Percentiles rank a stretch among this genome's conserved stretches.
Evolutionary conservation across 2,888 invertebrate species (phyloP).

Genomic region (Lysandra coridon): DNA sequence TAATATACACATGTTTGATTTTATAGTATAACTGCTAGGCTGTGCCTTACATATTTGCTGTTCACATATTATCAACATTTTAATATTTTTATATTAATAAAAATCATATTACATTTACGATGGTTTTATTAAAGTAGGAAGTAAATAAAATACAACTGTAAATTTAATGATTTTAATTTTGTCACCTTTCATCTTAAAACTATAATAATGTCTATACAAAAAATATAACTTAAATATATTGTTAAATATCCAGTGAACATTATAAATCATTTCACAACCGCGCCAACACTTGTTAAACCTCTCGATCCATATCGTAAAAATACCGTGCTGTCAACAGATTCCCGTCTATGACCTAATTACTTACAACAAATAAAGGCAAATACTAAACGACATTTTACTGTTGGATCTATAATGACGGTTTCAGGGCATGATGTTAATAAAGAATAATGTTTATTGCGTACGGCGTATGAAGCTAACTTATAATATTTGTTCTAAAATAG

Average conservation of each 20-base stretch:
- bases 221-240: slow-evolving; percentile 77
- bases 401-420: neutral
- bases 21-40: slow-evolving; percentile 49
- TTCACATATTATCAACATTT: slow-evolving; percentile 37
- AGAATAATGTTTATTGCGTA: neutral
- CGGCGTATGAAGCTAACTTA: neutral
- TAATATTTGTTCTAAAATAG: neutral
- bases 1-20: slow-evolving; percentile 30
- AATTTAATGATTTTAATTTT: slow-evolving; percentile 70
- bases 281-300: slow-evolving; percentile 73
- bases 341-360: slow-evolving; percentile 49
- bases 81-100: slow-evolving; percentile 28
- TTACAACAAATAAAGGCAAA: slow-evolving; percentile 31
- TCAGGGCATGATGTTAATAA: neutral
- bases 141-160: slow-evolving; percentile 42
- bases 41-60: slow-evolving; percentile 50
- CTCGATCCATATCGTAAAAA: slow-evolving; percentile 67
- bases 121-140: neutral
- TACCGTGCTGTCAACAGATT: slow-evolving; percentile 61
- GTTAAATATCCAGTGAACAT: slow-evolving; percentile 79
- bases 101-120: neutral
- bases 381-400: neutral
- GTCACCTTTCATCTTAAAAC: slow-evolving; percentile 73
- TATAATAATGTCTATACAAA: slow-evolving; percentile 71
- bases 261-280: slow-evolving; percentile 79